Evolutionary conservation across 2,888 invertebrate species (phyloP), one percentile per base, ranked within the genome.

Genomic region (Elysia crispata): DNA sequence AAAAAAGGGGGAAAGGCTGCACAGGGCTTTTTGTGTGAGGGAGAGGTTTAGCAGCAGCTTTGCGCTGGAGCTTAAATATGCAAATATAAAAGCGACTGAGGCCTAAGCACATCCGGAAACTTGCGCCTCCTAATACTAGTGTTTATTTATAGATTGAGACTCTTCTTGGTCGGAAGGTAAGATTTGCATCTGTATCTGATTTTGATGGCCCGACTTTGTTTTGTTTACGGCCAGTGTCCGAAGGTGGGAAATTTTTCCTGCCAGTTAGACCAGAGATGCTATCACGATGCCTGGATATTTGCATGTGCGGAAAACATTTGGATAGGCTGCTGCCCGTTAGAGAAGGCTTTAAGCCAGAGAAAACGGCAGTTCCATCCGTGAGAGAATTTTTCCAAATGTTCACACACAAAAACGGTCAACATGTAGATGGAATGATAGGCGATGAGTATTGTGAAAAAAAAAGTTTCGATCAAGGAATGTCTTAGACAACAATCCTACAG

Each of bases 101-200:
- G 23, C 73, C 50, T 66, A 54, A 64, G 74, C 73, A 74, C 79
- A 66, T 66, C 66, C 60, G 60, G 54, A 60, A 28, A 41, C 49
- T 30, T 41, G 41, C 41, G 41, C 11, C 11, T 41, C 41, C 67
- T 74, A 79, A 79, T 79, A 74, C 66, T 74, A 57, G 79, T 79
- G 79, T 79, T 79, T 79, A 79, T 79, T 79, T 79, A 79, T 79
- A 79, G 79, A 79, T 79, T 67, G 67, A 67, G 66, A 41, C 79
- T 79, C 41, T 75, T 28, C 28, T 64, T 11, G n/a, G 67, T 57
- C 28, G 18, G 28, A 57, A 73, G 31, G n/a, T 8, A n/a, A 67
- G 74, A 79, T 79, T 66, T 79, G 57, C 79, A 79, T 79, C 67
- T 67, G 79, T 74, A 79, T 79, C 74, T 79, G 79, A 79, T 79